These are phyloP conservation scores for Arion vulgaris DNA, from an alignment of 1,140 invertebrate species.

Conservation along the genomic window DNA sequence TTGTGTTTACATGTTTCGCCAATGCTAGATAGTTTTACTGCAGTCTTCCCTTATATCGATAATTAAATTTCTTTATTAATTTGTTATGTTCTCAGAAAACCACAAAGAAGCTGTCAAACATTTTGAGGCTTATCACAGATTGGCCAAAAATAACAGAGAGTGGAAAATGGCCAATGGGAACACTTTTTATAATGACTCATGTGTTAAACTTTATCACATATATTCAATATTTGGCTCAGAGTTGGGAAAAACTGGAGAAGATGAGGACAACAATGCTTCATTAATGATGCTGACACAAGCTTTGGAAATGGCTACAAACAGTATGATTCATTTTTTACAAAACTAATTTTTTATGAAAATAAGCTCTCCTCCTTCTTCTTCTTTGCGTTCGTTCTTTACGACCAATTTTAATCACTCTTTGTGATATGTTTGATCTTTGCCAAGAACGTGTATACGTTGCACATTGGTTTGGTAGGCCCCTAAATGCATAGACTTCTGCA, in stretches of 20 bases:
- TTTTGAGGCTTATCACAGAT: slow-evolving; percentile 67
- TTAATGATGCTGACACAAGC: slow-evolving; percentile 66
- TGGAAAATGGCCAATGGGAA: slow-evolving; percentile 45
- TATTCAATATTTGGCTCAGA: slow-evolving; percentile 61
- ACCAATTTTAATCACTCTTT: too few species aligned
- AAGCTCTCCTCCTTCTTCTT: too few species aligned
- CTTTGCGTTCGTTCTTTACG: too few species aligned
- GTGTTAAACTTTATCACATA: slow-evolving; percentile 64
- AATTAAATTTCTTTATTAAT: not conserved
- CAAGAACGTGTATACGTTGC: too few species aligned
- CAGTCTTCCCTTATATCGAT: too few species aligned
- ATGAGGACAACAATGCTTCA: slow-evolving; percentile 43
- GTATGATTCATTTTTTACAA: not conserved
- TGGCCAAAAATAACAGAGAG: slow-evolving; percentile 59
- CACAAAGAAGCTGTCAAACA: slow-evolving; percentile 64
- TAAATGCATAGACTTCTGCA: too few species aligned
- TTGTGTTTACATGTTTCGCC: too few species aligned
- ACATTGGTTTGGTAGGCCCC: too few species aligned
- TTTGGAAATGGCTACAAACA: slow-evolving; percentile 58
- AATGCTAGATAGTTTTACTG: too few species aligned
- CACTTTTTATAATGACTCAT: slow-evolving; percentile 63
- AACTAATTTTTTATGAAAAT: not conserved
- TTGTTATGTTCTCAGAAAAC: slow-evolving; percentile 51
- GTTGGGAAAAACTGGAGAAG: slow-evolving; percentile 48
- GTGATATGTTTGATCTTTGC: too few species aligned